Evolutionary conservation across 2,113 vertebrate genomes (phyloP).

Genomic region (Stictonetta naevosa): DNA sequence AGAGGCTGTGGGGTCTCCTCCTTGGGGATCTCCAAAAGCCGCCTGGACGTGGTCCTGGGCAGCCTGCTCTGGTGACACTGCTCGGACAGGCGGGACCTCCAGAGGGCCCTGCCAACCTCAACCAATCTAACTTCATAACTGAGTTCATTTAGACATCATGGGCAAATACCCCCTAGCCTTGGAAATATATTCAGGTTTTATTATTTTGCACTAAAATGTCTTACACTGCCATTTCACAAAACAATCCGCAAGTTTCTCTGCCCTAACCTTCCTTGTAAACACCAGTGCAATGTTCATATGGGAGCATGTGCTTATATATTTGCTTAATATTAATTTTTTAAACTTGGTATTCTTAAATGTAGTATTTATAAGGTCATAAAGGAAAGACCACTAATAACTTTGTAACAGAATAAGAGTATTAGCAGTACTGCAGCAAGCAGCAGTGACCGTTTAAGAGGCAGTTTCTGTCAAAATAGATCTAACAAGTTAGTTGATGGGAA

Average conservation of each 20-base stretch:
- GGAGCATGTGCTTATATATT: background rate
- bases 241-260: background rate
- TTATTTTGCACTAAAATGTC: background rate
- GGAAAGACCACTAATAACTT: background rate
- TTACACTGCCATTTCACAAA: background rate
- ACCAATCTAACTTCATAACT: background rate
- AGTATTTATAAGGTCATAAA: background rate
- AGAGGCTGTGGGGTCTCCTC: background rate
- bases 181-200: background rate
- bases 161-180: background rate
- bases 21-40: background rate
- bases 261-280: background rate
- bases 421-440: background rate
- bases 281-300: rapidly evolving
- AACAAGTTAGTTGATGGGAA: background rate
- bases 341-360: background rate
- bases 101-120: background rate
- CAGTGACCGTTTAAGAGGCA: background rate
- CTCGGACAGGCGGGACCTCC: background rate
- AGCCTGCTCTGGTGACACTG: background rate
- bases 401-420: background rate
- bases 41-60: background rate
- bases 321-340: background rate
- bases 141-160: background rate
- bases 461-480: background rate